Conservation (phyloP, 2,113 vertebrate genomes). For the Dissostichus mawsoni region DNA sequence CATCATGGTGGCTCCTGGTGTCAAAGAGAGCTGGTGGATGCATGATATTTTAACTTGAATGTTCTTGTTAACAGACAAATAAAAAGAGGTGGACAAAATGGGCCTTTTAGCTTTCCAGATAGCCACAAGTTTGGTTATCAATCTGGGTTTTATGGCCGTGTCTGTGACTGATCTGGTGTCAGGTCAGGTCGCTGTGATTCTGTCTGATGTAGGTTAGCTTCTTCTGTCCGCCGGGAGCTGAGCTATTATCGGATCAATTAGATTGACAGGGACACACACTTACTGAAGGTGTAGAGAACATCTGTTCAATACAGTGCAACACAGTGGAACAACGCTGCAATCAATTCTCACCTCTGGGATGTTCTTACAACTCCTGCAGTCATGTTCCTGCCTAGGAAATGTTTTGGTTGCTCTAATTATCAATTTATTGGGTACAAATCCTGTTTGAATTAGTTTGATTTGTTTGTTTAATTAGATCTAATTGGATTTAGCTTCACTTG, state of each 20-base stretch:
- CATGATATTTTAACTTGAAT: background rate
- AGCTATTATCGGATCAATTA: slow-evolving; percentile 14
- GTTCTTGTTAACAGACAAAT: too few species aligned
- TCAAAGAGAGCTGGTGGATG: too few species aligned
- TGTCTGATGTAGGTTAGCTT: slow-evolving; percentile 8
- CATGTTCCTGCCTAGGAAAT: too few species aligned
- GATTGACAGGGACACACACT: background rate
- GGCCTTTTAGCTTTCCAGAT: background rate
- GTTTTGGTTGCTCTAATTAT: too few species aligned
- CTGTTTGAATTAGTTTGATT: too few species aligned
- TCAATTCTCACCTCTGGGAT: background rate
- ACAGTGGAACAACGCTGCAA: background rate
- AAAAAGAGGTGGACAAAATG: too few species aligned
- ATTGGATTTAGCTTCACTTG: too few species aligned
- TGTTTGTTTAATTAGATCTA: too few species aligned
- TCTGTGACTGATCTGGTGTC: background rate
- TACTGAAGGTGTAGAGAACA: background rate
- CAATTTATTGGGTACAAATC: too few species aligned
- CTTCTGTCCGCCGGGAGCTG: slow-evolving; percentile 1
- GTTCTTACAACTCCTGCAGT: too few species aligned
- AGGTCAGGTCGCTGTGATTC: slow-evolving; percentile 8
- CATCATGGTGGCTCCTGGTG: background rate
- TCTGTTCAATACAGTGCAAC: background rate
- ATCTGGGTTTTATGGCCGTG: too few species aligned
- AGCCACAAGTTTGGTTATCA: background rate